A percentile compares a stretch with the other conserved stretches of the same genome.
Evolutionary conservation across 2,888 invertebrate species (phyloP).

Genomic region (Dione juno): DNA sequence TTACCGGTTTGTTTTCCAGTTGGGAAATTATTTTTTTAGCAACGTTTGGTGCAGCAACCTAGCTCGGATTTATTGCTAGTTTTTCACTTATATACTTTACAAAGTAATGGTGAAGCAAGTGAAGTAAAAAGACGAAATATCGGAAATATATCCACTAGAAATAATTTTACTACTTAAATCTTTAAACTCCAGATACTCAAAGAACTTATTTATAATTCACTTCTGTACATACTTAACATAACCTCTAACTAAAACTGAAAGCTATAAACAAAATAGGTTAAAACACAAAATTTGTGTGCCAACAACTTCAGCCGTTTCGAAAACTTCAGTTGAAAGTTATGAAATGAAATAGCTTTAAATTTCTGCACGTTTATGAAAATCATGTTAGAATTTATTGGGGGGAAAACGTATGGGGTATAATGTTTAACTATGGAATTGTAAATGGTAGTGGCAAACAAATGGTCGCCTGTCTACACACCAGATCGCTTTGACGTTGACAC

Average conservation of each 20-base stretch:
- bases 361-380: conserved; percentile 21
- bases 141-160: neutral
- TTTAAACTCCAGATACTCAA: neutral
- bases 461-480: conserved; percentile 34
- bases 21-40: too few species aligned
- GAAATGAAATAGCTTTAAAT: conserved; percentile 6
- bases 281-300: conserved; percentile 20
- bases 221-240: conserved; percentile 3
- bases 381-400: conserved; percentile 34
- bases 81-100: too few species aligned
- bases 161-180: neutral
- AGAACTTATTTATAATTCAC: conserved; percentile 1
- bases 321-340: conserved; percentile 24
- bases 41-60: too few species aligned
- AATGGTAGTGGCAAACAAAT: conserved; percentile 34
- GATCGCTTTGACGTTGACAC: conserved; percentile 34
- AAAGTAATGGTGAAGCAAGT: too few species aligned
- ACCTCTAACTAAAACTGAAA: conserved; percentile 9
- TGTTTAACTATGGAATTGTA: conserved; percentile 30
- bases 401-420: conserved; percentile 34
- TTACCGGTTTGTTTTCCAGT: neutral
- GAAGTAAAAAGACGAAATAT: too few species aligned
- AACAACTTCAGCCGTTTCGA: conserved; percentile 22
- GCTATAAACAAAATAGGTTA: conserved; percentile 21
- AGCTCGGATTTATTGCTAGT: too few species aligned